Conservation (phyloP, 2,113 vertebrate species). For the Malaclemys terrapin region DNA sequence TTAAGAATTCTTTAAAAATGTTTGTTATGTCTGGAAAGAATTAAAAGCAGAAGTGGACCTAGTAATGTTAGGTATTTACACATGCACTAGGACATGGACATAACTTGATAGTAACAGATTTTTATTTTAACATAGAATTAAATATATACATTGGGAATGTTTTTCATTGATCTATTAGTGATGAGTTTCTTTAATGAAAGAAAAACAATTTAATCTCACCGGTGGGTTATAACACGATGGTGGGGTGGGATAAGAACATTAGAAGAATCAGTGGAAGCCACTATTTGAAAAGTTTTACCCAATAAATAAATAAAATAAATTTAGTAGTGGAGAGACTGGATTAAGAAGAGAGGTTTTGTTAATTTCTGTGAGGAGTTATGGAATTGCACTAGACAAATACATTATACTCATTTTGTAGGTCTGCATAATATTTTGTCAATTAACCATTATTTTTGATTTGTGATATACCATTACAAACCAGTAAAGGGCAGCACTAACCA, state of each 20-base stretch:
- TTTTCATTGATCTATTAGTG: background rate
- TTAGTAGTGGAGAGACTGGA: background rate
- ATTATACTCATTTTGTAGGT: background rate
- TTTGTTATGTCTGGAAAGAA: background rate
- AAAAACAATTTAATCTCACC: background rate
- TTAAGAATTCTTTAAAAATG: background rate
- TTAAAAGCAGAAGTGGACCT: background rate
- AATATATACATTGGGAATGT: background rate
- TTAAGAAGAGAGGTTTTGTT: background rate
- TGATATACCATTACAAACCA: constrained; percentile 66
- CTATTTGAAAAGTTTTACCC: background rate
- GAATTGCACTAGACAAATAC: background rate
- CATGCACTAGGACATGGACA: background rate
- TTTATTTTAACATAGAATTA: background rate
- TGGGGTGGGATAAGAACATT: background rate
- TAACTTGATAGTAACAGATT: background rate
- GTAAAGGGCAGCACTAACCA: constrained; percentile 72
- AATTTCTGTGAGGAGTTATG: background rate
- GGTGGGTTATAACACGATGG: background rate
- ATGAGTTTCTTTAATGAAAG: background rate
- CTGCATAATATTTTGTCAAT: background rate
- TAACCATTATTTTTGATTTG: constrained; percentile 59
- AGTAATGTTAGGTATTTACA: background rate
- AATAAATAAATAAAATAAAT: background rate
- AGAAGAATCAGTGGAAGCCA: background rate